phyloP scores from a whole-genome alignment of 2,113 vertebrate species.

The Hyperoodon ampullatus region DNA sequence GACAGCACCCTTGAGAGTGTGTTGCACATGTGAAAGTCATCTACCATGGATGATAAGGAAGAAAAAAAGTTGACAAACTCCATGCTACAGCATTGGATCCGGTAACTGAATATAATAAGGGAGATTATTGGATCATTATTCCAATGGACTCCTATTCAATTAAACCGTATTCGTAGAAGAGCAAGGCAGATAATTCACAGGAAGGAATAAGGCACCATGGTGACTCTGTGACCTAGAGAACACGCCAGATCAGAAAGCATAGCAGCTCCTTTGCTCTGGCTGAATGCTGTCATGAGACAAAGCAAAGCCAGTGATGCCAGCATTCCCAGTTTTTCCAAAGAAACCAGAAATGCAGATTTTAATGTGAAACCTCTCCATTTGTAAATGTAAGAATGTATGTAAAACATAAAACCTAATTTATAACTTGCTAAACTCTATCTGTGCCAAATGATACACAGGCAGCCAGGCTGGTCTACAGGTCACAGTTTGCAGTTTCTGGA shows the following conservation, averaged over 20 bases:
- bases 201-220: neutral
- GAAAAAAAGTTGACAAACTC: neutral
- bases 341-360: neutral
- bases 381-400: neutral
- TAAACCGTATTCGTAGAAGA: neutral
- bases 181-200: neutral
- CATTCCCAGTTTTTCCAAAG: neutral
- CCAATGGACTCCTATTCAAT: conserved; percentile 20
- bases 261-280: neutral
- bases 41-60: neutral
- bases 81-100: neutral
- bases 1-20: neutral
- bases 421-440: neutral
- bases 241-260: neutral
- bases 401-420: neutral
- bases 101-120: neutral
- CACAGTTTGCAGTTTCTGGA: neutral
- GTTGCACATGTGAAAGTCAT: neutral
- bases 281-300: neutral
- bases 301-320: neutral
- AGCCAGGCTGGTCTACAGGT: neutral
- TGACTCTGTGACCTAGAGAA: neutral
- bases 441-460: neutral
- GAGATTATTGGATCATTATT: conserved; percentile 23
- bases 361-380: neutral